phyloP scores from a whole-genome alignment of 2,797 vertebrate species.

The Paramormyrops hopkinsi region DNA sequence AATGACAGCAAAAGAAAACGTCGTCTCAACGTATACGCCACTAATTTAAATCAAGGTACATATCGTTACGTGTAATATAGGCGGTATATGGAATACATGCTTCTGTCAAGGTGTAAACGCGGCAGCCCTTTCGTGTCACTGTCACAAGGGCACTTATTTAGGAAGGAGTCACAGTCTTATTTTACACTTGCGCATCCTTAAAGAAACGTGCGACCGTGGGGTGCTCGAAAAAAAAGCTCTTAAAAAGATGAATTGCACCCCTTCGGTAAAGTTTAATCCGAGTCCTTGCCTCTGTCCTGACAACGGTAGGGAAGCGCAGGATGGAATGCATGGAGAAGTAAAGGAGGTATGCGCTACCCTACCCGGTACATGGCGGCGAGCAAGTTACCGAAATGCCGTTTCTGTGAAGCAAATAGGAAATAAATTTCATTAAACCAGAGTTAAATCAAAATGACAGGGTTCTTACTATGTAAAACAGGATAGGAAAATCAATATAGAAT shows the following conservation, averaged over 20 bases:
- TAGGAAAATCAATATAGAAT: neutral
- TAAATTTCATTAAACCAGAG: neutral
- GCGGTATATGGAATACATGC: neutral
- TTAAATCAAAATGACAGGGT: constrained; percentile 6
- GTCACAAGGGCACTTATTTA: neutral
- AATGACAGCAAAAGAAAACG: neutral
- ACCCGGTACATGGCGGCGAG: neutral
- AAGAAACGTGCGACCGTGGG: neutral
- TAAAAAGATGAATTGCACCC: neutral
- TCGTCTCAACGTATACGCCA: neutral
- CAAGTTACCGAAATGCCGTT: neutral
- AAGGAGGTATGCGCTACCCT: neutral
- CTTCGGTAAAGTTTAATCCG: constrained; percentile 5
- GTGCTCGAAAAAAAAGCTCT: neutral
- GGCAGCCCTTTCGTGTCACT: neutral
- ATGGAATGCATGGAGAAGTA: constrained; percentile 1
- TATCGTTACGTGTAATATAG: neutral
- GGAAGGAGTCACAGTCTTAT: neutral
- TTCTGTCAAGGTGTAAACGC: neutral
- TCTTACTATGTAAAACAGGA: neutral
- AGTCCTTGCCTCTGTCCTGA: constrained; percentile 3
- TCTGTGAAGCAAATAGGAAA: neutral
- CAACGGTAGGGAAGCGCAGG: neutral
- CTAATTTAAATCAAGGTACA: neutral
- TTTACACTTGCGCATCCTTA: neutral